Conservation (phyloP, 2,888 invertebrate genomes). For the Cyrtodaria siliqua region DNA sequence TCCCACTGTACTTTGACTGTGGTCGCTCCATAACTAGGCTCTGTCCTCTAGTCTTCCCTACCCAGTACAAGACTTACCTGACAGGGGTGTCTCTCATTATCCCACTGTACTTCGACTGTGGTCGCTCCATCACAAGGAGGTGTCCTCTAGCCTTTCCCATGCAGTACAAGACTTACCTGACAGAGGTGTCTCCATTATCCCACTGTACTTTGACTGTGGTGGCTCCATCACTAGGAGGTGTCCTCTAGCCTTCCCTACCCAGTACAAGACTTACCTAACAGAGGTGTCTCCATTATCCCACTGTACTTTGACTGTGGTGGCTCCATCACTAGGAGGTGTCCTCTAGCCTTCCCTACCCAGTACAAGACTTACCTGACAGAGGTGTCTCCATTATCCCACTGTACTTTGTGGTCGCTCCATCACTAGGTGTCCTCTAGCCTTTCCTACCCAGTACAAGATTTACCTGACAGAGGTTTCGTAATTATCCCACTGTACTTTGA, state of each 20-base stretch:
- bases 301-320: constrained; percentile 88
- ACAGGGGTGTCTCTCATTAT: constrained; percentile 87
- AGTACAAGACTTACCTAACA: constrained; percentile 84
- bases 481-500: constrained; percentile 89
- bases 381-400: constrained; percentile 88
- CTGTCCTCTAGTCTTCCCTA: too few species aligned
- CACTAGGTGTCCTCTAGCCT: too few species aligned
- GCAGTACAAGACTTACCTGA: constrained; percentile 85
- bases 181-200: constrained; percentile 87
- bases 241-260: too few species aligned
- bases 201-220: constrained; percentile 89
- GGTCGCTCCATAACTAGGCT: constrained; percentile 88
- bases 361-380: constrained; percentile 84
- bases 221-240: constrained; percentile 88
- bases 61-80: constrained; percentile 84
- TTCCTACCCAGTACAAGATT: too few species aligned
- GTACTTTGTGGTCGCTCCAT: constrained; percentile 88
- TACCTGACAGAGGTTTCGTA: constrained; percentile 86
- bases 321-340: constrained; percentile 89
- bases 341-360: too few species aligned
- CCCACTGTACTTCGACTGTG: constrained; percentile 89
- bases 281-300: constrained; percentile 88
- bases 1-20: constrained; percentile 89
- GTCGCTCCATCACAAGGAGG: constrained; percentile 88
- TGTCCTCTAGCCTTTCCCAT: too few species aligned